Percentiles rank a stretch among this genome's conserved stretches.
phyloP scores from a whole-genome alignment of 1,140 invertebrate genomes.

The Drosophila tristis region DNA sequence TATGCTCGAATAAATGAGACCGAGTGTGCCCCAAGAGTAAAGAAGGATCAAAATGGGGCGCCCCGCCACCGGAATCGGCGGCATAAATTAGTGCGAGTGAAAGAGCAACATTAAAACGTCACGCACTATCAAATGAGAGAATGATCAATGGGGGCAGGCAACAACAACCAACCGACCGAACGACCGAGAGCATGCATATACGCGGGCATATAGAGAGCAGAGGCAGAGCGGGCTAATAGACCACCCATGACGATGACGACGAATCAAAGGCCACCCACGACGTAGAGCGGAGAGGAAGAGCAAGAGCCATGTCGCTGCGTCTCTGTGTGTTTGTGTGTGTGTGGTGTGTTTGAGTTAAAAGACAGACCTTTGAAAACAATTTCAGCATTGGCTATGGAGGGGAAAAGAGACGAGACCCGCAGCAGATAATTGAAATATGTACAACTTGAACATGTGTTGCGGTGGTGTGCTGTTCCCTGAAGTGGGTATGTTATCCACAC shows the following conservation, averaged over 20 bases:
- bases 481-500: conserved; percentile 33
- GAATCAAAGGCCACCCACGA: conserved; percentile 77
- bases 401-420: conserved; percentile 27
- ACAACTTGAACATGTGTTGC: conserved; percentile 53
- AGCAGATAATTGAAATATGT: conserved; percentile 54
- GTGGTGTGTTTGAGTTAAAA: conserved; percentile 21
- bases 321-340: conserved; percentile 6
- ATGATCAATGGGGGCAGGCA: conserved; percentile 72
- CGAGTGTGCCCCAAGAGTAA: conserved; percentile 29
- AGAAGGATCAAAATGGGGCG: conserved; percentile 65
- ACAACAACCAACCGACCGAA: neutral
- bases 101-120: conserved; percentile 56
- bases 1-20: conserved; percentile 77
- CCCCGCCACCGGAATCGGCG: conserved; percentile 34
- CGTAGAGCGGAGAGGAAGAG: conserved; percentile 16
- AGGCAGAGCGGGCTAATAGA: conserved; percentile 45
- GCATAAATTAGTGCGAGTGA: conserved; percentile 72
- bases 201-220: conserved; percentile 13
- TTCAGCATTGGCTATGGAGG: conserved; percentile 48
- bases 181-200: conserved; percentile 3
- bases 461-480: conserved; percentile 17
- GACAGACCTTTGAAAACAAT: conserved; percentile 65
- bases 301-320: conserved; percentile 36
- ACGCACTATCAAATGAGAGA: conserved; percentile 77
- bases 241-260: conserved; percentile 69